Evolutionary conservation across 2,797 vertebrate species (phyloP), one percentile per base, ranked within the genome.

Genomic region (Pristis pectinata): DNA sequence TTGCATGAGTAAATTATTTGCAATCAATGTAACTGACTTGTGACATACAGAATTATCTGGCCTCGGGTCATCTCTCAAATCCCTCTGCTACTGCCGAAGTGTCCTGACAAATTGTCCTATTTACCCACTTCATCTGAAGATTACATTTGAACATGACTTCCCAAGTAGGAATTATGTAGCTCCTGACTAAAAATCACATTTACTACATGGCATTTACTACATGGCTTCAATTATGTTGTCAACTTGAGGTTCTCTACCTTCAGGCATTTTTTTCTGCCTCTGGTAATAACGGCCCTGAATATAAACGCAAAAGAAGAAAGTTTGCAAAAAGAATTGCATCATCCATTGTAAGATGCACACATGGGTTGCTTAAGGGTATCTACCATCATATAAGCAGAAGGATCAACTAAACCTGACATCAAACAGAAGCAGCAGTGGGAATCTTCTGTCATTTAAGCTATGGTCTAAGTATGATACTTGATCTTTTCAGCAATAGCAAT

Each of bases 271-370:
- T 61, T 74, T 19, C 70, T 76, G 92, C 92, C 64, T 72, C 92
- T 94, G 70, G 70, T 94, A 72, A 94, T 76, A n/a, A 94, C 3
- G 53, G 67, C 53, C 70, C 41, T 93, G 92, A 93, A 93, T 93
- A 93, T 72, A 37, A 93, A 93, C 34, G 22, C 61, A 41, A 56
- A 94, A 94, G 70, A 19, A 93, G 92, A 94, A 94, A 53, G 92
- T 76, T 74, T 76, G 22, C 10, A 53, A 76, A 30, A 74, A n/a
- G 44, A 93, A 93, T 19, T 70, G 64, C 22, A 93, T 37, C 6
- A 41, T 93, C 41, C 64, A 17, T 24, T 30, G 17, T 76, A 94
- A 94, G 72, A 91, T 94, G 92, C 44, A 94, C 44, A 72, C 22
- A 94, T 19, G 56, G 44, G 44, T n/a, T 94, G 41, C 92, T 94